These are phyloP conservation scores for Ciconia maguari DNA, from an alignment of 2,113 vertebrate species.

Conservation along the genomic window DNA sequence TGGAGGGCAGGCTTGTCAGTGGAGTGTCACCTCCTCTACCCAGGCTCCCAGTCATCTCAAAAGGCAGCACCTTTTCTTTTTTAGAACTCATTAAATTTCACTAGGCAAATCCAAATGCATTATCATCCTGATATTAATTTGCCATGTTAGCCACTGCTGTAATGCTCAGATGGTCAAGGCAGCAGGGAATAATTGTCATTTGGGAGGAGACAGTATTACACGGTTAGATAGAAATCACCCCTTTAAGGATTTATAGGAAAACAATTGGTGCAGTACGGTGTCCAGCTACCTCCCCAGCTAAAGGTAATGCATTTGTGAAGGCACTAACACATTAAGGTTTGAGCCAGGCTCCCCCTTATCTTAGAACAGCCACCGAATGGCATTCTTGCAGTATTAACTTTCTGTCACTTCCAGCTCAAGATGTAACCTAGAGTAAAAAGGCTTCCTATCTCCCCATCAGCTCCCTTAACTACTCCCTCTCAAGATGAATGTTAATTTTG, in stretches of 20 bases:
- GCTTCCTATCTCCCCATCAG: neutral
- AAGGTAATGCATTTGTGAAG: neutral
- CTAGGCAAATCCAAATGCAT: neutral
- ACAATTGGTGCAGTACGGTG: slow-evolving; percentile 5
- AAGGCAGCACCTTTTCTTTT: neutral
- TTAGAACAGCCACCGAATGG: neutral
- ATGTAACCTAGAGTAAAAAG: slow-evolving; percentile 28
- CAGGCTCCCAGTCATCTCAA: neutral
- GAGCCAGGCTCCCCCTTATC: slow-evolving; percentile 20
- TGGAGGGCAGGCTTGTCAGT: neutral
- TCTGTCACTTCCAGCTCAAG: slow-evolving; percentile 39
- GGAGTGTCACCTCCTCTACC: neutral
- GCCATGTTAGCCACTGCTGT: neutral
- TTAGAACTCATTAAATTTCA: neutral
- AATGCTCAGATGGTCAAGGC: neutral
- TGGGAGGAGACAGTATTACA: neutral
- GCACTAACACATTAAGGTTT: neutral
- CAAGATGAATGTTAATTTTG: neutral
- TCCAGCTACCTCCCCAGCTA: neutral
- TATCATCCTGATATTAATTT: neutral
- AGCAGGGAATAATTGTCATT: neutral
- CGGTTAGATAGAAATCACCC: neutral
- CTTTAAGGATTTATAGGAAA: neutral
- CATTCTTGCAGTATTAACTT: slow-evolving; percentile 59
- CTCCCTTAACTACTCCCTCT: neutral